phyloP scores from a whole-genome alignment of 2,888 invertebrate species.

The Apantesis nais region DNA sequence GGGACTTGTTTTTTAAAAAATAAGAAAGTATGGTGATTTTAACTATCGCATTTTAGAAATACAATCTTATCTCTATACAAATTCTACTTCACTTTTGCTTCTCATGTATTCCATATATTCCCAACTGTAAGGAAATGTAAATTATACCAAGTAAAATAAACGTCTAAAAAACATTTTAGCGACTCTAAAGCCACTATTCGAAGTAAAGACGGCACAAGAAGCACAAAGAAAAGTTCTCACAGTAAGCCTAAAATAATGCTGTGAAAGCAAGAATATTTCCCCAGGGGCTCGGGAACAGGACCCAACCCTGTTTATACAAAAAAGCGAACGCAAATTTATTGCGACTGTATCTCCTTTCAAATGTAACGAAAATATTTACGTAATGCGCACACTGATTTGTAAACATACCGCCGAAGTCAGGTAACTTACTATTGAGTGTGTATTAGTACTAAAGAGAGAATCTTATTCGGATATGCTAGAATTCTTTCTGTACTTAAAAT shows the following conservation, averaged over 20 bases:
- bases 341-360: slow-evolving; percentile 44
- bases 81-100: not conserved
- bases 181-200: slow-evolving; percentile 24
- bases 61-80: not conserved
- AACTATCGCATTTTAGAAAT: not conserved
- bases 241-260: slow-evolving; percentile 53
- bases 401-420: slow-evolving; percentile 13
- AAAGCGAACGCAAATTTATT: slow-evolving; percentile 47
- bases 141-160: slow-evolving; percentile 25
- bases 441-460: not conserved
- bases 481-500: slow-evolving; percentile 10
- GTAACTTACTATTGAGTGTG: slow-evolving; percentile 14
- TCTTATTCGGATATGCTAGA: slow-evolving; percentile 4
- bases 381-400: slow-evolving; percentile 22
- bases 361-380: slow-evolving; percentile 41
- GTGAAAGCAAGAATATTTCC: slow-evolving; percentile 45
- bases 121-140: not conserved
- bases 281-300: slow-evolving; percentile 42
- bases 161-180: slow-evolving; percentile 25
- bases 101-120: not conserved
- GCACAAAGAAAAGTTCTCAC: slow-evolving; percentile 34
- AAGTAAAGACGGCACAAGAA: slow-evolving; percentile 32
- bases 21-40: not conserved
- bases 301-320: slow-evolving; percentile 52
- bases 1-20: too few species aligned